A percentile compares a stretch with the other conserved stretches of the same genome.
phyloP scores from a whole-genome alignment of 2,113 vertebrate species.

The Catharus minimus region DNA sequence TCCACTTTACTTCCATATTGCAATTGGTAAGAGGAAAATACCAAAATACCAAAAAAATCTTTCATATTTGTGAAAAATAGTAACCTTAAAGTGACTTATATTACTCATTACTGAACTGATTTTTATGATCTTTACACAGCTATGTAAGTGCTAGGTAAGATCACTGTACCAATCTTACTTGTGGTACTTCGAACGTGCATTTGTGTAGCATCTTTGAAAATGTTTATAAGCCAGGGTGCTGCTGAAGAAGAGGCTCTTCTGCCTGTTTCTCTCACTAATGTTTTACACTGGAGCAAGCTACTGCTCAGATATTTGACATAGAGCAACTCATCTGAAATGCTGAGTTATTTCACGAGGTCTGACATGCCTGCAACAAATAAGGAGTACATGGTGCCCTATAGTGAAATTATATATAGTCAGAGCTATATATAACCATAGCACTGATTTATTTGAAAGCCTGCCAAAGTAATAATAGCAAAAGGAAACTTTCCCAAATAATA shows the following conservation, averaged over 20 bases:
- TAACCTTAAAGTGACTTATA: background rate
- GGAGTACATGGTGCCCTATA: rapidly evolving
- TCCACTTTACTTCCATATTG: background rate
- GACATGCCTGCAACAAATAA: background rate
- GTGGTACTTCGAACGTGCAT: background rate
- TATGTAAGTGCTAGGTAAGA: background rate
- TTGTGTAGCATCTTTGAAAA: background rate
- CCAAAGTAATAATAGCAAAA: background rate
- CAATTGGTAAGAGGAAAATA: background rate
- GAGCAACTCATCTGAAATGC: background rate
- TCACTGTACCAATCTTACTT: background rate
- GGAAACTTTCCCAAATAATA: background rate
- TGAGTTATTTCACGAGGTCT: background rate
- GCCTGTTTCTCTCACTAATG: background rate
- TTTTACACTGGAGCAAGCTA: background rate
- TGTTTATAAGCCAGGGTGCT: background rate
- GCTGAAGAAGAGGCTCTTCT: background rate
- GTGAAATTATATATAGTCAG: background rate
- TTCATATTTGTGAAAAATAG: background rate
- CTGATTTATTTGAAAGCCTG: background rate
- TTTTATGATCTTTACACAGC: background rate
- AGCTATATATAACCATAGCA: background rate
- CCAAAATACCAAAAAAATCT: background rate
- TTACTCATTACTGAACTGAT: background rate
- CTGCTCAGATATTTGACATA: background rate